A percentile compares a stretch with the other conserved stretches of the same genome.
phyloP scores from a whole-genome alignment of 2,888 invertebrate genomes.

The Drosophila anomelani region DNA sequence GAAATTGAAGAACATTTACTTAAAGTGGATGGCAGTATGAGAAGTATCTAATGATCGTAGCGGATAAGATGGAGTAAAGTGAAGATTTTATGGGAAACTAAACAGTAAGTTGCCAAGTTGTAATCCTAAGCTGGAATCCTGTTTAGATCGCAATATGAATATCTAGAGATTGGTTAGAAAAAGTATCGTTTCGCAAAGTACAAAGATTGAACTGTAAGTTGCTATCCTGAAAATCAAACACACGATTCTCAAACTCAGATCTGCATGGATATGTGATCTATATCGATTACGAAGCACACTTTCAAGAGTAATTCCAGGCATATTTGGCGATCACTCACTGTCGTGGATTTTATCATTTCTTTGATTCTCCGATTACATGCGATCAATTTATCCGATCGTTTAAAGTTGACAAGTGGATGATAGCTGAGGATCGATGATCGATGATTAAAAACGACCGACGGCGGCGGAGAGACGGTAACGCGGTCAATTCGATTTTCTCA shows the following conservation, averaged over 20 bases:
- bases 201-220: slow-evolving; percentile 14
- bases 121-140: slow-evolving; percentile 1
- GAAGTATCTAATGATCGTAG: not conserved
- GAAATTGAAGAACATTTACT: not conserved
- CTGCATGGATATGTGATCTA: not conserved
- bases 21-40: slow-evolving; percentile 9
- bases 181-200: not conserved
- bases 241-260: not conserved
- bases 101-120: slow-evolving; percentile 24
- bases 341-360: slow-evolving; percentile 61
- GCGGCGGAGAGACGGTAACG: slow-evolving; percentile 53
- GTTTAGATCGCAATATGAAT: not conserved
- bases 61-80: slow-evolving; percentile 6
- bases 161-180: not conserved
- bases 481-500: slow-evolving; percentile 66
- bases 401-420: slow-evolving; percentile 15
- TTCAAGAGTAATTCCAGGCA: not conserved
- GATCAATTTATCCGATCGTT: slow-evolving; percentile 49
- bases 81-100: not conserved
- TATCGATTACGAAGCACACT: slow-evolving; percentile 15
- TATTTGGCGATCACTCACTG: slow-evolving; percentile 61
- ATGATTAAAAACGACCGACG: slow-evolving; percentile 4
- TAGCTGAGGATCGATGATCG: slow-evolving; percentile 1
- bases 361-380: slow-evolving; percentile 34
- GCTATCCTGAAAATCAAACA: not conserved